phyloP scores from a whole-genome alignment of 2,797 vertebrate species.

The Ambastaia sidthimunki region DNA sequence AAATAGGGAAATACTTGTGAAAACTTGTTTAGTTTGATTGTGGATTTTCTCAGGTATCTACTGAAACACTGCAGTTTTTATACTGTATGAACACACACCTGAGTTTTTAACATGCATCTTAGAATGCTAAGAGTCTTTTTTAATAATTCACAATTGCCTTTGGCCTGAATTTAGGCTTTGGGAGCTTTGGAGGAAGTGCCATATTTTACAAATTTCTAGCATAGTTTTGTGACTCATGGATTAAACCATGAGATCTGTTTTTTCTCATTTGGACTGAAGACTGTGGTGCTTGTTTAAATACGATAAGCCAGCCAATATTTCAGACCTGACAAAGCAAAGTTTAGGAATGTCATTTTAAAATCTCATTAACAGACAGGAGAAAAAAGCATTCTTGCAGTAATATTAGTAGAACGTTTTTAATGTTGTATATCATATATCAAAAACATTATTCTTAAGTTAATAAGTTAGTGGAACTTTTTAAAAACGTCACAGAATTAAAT shows the following conservation, averaged over 20 bases:
- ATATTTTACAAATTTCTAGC: not conserved
- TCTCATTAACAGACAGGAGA: not conserved
- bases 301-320: conserved; percentile 21
- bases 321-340: not conserved
- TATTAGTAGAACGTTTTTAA: no score
- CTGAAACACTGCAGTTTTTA: not conserved
- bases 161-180: not conserved
- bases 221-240: conserved; percentile 3
- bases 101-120: not conserved
- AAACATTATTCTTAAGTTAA: no score
- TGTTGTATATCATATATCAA: no score
- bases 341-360: not conserved
- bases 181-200: not conserved
- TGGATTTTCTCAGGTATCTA: not conserved
- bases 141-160: not conserved
- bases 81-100: not conserved
- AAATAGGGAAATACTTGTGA: not conserved
- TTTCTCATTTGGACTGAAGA: not conserved
- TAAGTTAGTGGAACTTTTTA: no score
- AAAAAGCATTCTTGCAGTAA: no score
- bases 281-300: not conserved
- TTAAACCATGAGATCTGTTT: conserved; percentile 1
- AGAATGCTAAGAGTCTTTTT: not conserved
- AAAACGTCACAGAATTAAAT: no score
- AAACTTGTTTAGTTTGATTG: conserved; percentile 20